Evolutionary conservation across 23 tunicate species (phyloP).

Genomic region (Trididemnum miniatum): DNA sequence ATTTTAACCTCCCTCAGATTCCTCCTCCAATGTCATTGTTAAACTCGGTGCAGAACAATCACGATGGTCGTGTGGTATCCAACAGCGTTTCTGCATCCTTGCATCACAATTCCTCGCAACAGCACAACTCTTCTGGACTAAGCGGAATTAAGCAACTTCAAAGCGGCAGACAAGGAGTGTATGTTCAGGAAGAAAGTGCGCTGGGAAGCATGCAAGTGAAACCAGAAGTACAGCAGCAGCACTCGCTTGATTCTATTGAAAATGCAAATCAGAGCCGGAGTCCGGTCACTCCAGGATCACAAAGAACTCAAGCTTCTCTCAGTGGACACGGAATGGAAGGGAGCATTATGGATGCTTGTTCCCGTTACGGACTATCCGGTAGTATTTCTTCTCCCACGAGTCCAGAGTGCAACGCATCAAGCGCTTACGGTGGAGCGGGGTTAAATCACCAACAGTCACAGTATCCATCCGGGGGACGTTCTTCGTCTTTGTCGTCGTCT

Average conservation of each 20-base stretch:
- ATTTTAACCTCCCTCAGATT: slow-evolving; percentile 83
- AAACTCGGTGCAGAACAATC: slow-evolving; percentile 38
- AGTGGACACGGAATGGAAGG: slow-evolving; percentile 41
- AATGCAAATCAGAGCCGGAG: slow-evolving; percentile 44
- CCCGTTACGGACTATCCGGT: slow-evolving; percentile 61
- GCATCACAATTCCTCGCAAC: slow-evolving; percentile 20
- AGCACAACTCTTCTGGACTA: background rate
- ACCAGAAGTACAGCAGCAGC: slow-evolving; percentile 74
- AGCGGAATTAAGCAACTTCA: slow-evolving; percentile 57
- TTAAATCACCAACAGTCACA: slow-evolving; percentile 24
- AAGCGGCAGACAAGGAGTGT: background rate
- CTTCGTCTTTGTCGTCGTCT: slow-evolving; percentile 8
- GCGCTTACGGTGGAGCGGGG: slow-evolving; percentile 36
- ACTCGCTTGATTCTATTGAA: slow-evolving; percentile 67
- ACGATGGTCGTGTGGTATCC: slow-evolving; percentile 26
- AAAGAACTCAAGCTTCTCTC: slow-evolving; percentile 37
- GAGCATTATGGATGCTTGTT: slow-evolving; percentile 56
- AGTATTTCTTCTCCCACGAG: slow-evolving; percentile 54
- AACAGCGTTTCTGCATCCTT: background rate
- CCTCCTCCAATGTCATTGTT: slow-evolving; percentile 77
- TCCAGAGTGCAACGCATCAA: slow-evolving; percentile 43
- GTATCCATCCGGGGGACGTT: slow-evolving; percentile 16
- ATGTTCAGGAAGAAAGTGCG: slow-evolving; percentile 9
- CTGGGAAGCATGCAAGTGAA: slow-evolving; percentile 69
- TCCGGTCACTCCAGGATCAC: slow-evolving; percentile 50